Evolutionary conservation across 1,140 invertebrate genomes (phyloP), one percentile per base, ranked within the genome.

Genomic region (Ceratoteleas bidentatus): DNA sequence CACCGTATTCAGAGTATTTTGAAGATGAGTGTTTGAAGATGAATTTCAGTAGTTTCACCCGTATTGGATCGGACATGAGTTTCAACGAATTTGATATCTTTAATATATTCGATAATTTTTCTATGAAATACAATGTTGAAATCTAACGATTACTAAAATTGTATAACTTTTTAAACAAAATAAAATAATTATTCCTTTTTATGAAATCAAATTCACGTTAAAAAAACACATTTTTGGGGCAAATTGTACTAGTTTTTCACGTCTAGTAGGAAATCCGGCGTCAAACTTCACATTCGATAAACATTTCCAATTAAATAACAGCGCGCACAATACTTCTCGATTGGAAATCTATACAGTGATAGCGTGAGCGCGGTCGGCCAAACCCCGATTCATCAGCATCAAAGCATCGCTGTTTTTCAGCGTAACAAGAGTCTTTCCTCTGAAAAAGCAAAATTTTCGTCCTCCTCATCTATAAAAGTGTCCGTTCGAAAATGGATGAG

Each of bases 401-500:
- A 68, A 68, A 60, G 45, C 45, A 47, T 76, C 47, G 24, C 38
- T 76, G 54, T 61, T 76, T 76, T 76, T 76, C 72, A 36, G 36
- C 56, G 33, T 53, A 50, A 58, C 45, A 66, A 54, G 40, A 68
- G 47, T 68, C 62, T 75, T 75, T 75, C 10, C 49, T 52, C 54
- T 53, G 56, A 75, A 78, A 78, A 78, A 78, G 75, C 58, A 64
- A 60, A 70, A 70, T 56, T 66, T 79, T 57, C 38, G 62, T 66
- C 47, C 54, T 58, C 34, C 61, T 79, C 76, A 73, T 79, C 68
- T 68, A 68, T 79, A 79, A 68, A 79, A 79, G 76, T 79, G 58
- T 79, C 66, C 43, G 68, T 79, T 73, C 14, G 62, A 68, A 68
- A 73, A 79, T 73, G 52, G 56, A 72, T 73, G 68, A 79, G 76